Conservation (phyloP, 2,888 invertebrate species). For the Gastracanthus pulcherrimus region DNA sequence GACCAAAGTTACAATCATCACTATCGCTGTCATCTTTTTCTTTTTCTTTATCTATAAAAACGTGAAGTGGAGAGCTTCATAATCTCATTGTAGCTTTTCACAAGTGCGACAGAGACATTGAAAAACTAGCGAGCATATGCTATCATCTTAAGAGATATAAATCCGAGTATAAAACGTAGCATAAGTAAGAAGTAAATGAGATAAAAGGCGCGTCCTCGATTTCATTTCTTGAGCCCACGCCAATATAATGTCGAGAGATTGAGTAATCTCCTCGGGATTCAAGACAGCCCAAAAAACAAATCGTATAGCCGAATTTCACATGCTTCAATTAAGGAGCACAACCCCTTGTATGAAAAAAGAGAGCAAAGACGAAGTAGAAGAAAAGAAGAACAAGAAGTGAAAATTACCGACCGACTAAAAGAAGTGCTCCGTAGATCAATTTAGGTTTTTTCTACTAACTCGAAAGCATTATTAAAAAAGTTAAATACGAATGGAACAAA, state of each 20-base stretch:
- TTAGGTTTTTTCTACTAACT: conserved; percentile 61
- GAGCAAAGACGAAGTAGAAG: too few relatives aligned
- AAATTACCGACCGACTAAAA: conserved; percentile 29
- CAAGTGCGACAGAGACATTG: neutral
- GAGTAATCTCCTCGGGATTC: neutral
- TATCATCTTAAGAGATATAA: too few relatives aligned
- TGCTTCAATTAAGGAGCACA: conserved; percentile 2
- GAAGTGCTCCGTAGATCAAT: conserved; percentile 54
- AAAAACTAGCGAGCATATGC: too few relatives aligned
- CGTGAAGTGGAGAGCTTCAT: neutral
- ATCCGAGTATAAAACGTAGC: neutral
- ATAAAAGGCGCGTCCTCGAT: conserved; percentile 1
- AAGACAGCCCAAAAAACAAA: neutral
- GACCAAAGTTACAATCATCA: conserved; percentile 13
- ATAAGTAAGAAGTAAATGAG: neutral
- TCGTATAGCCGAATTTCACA: conserved; percentile 15
- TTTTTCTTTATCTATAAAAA: neutral
- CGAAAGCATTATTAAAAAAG: conserved; percentile 45
- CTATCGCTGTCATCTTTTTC: neutral
- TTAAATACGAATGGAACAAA: conserved; percentile 11
- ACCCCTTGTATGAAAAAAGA: neutral
- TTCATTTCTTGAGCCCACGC: neutral
- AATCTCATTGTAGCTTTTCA: neutral
- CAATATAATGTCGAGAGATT: neutral
- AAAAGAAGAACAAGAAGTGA: conserved; percentile 40